Percentiles rank a stretch among this genome's conserved stretches.
These are phyloP conservation scores for Cosmorhoe ocellata DNA, from an alignment of 2,888 invertebrate genomes.

Conservation along the genomic window DNA sequence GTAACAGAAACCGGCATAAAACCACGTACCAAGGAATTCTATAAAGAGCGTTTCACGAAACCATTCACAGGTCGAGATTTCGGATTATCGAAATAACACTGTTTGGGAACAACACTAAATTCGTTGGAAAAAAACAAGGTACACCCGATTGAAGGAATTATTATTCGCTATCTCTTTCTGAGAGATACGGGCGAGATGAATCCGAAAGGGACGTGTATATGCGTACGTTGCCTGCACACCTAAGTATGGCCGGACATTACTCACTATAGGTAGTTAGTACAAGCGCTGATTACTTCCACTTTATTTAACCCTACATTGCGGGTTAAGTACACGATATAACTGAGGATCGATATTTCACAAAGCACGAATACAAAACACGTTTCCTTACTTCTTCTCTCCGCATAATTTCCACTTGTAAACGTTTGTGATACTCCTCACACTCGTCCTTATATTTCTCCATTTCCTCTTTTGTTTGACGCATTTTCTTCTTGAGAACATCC, in stretches of 20 bases:
- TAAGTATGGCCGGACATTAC: conserved; percentile 82
- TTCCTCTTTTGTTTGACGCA: conserved; percentile 99
- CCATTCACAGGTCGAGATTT: conserved; percentile 39
- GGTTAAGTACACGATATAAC: conserved; percentile 46
- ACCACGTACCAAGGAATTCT: conserved; percentile 50
- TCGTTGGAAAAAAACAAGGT: conserved; percentile 53
- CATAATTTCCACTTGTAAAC: conserved; percentile 96
- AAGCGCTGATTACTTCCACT: conserved; percentile 69
- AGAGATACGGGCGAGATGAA: conserved; percentile 53
- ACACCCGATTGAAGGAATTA: conserved; percentile 60
- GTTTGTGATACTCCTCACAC: conserved; percentile 97
- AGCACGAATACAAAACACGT: conserved; percentile 66
- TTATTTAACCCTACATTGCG: conserved; percentile 47
- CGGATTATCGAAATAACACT: conserved; percentile 41
- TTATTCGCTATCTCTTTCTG: conserved; percentile 66
- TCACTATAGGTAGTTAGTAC: conserved; percentile 80
- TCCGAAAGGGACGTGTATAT: conserved; percentile 76
- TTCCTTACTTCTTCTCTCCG: conserved; percentile 98
- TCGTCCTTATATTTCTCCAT: conserved; percentile 99
- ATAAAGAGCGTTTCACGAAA: conserved; percentile 44
- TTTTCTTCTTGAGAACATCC: conserved; percentile 99
- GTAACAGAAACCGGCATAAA: conserved; percentile 62
- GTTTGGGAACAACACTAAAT: conserved; percentile 56
- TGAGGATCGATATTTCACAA: conserved; percentile 58
- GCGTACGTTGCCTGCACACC: conserved; percentile 82